A percentile compares a stretch with the other conserved stretches of the same genome.
Conservation (phyloP, 2,113 vertebrate genomes). For the Tupaia chinensis region DNA sequence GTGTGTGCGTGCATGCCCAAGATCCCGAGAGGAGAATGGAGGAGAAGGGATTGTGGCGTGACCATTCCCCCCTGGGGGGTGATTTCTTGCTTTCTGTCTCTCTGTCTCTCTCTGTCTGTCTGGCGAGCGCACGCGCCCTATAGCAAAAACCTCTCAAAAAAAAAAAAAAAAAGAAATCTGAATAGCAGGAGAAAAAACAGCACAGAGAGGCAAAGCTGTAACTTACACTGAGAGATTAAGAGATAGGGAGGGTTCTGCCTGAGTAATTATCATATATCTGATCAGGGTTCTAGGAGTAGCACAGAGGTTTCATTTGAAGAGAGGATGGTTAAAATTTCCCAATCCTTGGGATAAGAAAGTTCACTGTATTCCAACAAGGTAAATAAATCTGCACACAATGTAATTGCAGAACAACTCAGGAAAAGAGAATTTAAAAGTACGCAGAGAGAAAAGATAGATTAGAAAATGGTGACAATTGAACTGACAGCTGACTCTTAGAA, state of each 20-base stretch:
- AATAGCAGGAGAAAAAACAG: background rate
- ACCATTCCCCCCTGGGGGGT: too few relatives aligned
- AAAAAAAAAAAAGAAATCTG: background rate
- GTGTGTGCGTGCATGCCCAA: too few relatives aligned
- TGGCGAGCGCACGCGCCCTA: too few relatives aligned
- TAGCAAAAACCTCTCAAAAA: too few relatives aligned
- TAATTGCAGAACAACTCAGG: background rate
- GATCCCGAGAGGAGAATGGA: too few relatives aligned
- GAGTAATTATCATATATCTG: background rate
- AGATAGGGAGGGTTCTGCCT: background rate
- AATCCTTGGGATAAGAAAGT: background rate
- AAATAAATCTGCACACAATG: constrained; percentile 1
- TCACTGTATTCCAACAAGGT: background rate
- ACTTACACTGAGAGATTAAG: background rate
- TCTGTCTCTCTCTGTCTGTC: too few relatives aligned
- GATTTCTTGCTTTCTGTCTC: too few relatives aligned
- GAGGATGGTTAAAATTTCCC: background rate
- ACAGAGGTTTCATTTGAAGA: background rate
- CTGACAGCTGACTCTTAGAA: background rate
- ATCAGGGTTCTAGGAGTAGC: background rate
- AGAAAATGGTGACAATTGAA: constrained; percentile 28
- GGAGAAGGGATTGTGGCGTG: too few relatives aligned
- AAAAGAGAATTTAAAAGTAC: constrained; percentile 31
- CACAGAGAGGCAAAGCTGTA: background rate
- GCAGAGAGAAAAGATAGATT: constrained; percentile 19